A percentile compares a stretch with the other conserved stretches of the same genome.
phyloP scores from a whole-genome alignment of 2,113 vertebrate genomes.

The Jacana jacana region DNA sequence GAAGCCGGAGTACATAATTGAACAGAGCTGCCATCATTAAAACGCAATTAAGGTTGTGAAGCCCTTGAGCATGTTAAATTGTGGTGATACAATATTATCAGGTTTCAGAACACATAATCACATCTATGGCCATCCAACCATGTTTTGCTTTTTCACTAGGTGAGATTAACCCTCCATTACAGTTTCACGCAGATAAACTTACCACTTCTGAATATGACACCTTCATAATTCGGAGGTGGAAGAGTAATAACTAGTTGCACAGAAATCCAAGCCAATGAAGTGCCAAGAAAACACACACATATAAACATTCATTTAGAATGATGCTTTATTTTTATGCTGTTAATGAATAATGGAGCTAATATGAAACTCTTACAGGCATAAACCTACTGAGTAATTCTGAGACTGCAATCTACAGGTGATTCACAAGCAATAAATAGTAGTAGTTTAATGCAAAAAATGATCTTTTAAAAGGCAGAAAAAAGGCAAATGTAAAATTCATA shows the following conservation, averaged over 20 bases:
- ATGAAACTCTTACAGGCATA: slow-evolving; percentile 21
- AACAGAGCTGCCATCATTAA: slow-evolving; percentile 36
- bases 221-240: background rate
- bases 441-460: background rate
- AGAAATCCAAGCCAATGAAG: background rate
- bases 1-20: background rate
- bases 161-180: background rate
- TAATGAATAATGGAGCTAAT: slow-evolving; percentile 40
- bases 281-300: background rate
- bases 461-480: background rate
- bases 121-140: slow-evolving; percentile 17
- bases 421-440: background rate
- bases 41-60: slow-evolving; percentile 27
- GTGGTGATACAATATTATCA: slow-evolving; percentile 40
- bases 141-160: background rate
- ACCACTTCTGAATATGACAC: background rate
- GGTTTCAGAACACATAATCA: slow-evolving; percentile 33
- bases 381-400: slow-evolving; percentile 23
- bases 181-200: background rate
- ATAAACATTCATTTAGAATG: background rate
- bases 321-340: background rate
- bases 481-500: background rate
- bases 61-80: slow-evolving; percentile 11
- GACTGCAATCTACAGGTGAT: background rate
- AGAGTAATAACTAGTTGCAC: background rate